Evolutionary conservation across 2,113 vertebrate genomes (phyloP).

Genomic region (Oryzias woworae): DNA sequence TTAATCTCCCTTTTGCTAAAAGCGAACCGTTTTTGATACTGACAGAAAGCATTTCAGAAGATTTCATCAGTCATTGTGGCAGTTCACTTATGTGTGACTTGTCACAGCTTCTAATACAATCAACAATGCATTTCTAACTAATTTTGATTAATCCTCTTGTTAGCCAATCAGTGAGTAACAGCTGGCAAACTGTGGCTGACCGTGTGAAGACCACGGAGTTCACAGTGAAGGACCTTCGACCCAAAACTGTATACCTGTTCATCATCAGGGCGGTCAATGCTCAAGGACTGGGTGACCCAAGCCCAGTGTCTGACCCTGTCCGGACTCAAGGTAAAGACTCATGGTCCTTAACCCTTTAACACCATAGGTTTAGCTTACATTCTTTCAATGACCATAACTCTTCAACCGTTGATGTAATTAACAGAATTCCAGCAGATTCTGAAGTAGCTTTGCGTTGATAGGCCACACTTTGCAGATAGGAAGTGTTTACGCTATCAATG

Average conservation of each 20-base stretch:
- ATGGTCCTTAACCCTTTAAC: neutral
- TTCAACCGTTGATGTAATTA: no score
- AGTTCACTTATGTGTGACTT: neutral
- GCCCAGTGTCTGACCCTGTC: constrained; percentile 93
- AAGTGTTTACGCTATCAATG: no score
- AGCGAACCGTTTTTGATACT: constrained; percentile 1
- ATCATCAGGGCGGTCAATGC: constrained; percentile 91
- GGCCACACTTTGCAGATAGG: no score
- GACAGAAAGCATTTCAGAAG: constrained; percentile 16
- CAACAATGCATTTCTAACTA: neutral
- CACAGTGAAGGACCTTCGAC: constrained; percentile 85
- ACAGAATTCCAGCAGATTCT: no score
- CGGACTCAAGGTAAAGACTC: constrained; percentile 87
- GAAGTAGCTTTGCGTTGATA: no score
- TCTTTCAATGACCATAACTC: no score
- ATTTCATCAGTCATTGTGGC: constrained; percentile 3
- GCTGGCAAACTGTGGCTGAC: constrained; percentile 93
- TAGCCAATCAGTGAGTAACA: constrained; percentile 94
- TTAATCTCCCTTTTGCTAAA: no score
- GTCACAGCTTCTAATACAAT: neutral
- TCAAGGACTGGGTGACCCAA: constrained; percentile 92
- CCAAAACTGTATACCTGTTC: constrained; percentile 95
- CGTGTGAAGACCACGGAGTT: constrained; percentile 86
- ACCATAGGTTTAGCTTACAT: no score
- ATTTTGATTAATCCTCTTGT: constrained; percentile 19